Percentiles rank a stretch among this genome's conserved stretches.
These are phyloP conservation scores for Lepidurus arcticus DNA, from an alignment of 1,140 invertebrate genomes.

Conservation along the genomic window DNA sequence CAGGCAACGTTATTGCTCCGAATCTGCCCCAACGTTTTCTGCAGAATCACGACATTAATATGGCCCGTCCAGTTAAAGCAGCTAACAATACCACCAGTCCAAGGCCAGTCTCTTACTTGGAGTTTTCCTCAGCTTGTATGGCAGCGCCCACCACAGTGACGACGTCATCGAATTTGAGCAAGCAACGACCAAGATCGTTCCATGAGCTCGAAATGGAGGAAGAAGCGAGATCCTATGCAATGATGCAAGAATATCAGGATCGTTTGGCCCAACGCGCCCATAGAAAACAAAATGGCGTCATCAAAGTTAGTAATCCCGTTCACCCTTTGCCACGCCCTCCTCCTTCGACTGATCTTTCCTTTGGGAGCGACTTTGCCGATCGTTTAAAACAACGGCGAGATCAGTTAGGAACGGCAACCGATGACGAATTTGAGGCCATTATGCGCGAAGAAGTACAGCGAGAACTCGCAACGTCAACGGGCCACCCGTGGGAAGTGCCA, in stretches of 20 bases:
- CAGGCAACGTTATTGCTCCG: background rate
- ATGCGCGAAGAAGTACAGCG: conserved; percentile 33
- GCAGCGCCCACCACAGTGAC: background rate
- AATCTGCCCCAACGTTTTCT: background rate
- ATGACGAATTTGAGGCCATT: conserved; percentile 9
- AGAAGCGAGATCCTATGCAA: conserved; percentile 41
- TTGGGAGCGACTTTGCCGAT: conserved; percentile 19
- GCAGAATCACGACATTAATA: background rate
- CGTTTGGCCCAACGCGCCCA: conserved; percentile 71
- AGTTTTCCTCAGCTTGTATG: background rate
- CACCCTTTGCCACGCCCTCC: background rate
- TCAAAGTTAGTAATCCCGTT: conserved; percentile 56
- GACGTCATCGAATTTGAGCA: background rate
- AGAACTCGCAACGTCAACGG: conserved; percentile 9
- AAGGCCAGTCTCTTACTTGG: conserved; percentile 23
- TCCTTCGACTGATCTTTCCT: background rate
- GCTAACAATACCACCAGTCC: conserved; percentile 23
- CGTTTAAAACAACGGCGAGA: conserved; percentile 9
- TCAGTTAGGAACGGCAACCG: background rate
- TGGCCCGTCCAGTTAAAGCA: background rate
- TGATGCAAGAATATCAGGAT: conserved; percentile 74
- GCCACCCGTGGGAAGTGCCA: conserved; percentile 39
- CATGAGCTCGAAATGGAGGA: conserved; percentile 25
- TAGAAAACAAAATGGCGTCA: conserved; percentile 66
- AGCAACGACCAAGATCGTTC: background rate